A percentile compares a stretch with the other conserved stretches of the same genome.
phyloP scores from a whole-genome alignment of 2,888 invertebrate genomes.

The Drosophila atripex region DNA sequence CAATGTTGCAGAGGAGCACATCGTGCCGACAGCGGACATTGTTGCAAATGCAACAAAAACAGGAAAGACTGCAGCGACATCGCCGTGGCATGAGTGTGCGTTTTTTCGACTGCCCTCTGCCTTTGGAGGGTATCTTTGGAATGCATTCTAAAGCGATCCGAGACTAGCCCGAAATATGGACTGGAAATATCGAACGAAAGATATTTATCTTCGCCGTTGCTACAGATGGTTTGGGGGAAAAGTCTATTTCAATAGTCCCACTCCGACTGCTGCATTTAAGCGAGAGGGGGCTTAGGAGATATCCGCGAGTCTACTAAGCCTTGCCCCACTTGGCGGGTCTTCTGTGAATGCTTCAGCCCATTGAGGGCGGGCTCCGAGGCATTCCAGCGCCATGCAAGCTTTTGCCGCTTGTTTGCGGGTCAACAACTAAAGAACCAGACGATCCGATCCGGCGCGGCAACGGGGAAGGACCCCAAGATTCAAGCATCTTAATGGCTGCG shows the following conservation, averaged over 20 bases:
- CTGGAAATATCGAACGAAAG: too few species aligned
- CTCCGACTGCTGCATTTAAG: too few species aligned
- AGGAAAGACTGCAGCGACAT: constrained; percentile 39
- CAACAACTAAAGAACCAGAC: constrained; percentile 18
- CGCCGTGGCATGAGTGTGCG: constrained; percentile 46
- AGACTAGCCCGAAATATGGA: background rate
- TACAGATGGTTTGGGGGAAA: too few species aligned
- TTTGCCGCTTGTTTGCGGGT: constrained; percentile 32
- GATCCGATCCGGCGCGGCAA: background rate
- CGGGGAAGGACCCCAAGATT: constrained; percentile 3
- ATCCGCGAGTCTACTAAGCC: background rate
- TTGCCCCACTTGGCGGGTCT: background rate
- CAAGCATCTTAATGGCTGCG: constrained; percentile 28
- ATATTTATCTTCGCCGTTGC: too few species aligned
- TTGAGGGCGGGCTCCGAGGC: constrained; percentile 32
- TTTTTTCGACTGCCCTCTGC: constrained; percentile 16
- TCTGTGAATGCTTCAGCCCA: constrained; percentile 32
- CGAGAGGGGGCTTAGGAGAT: background rate
- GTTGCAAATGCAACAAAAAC: constrained; percentile 21
- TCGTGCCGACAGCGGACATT: constrained; percentile 54
- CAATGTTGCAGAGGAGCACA: constrained; percentile 65
- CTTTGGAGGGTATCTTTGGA: constrained; percentile 13
- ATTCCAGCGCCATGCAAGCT: constrained; percentile 21
- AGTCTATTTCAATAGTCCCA: too few species aligned
- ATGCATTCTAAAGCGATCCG: background rate